These are phyloP conservation scores for Campylorhamphus procurvoides DNA, from an alignment of 2,113 vertebrate species.

Conservation along the genomic window DNA sequence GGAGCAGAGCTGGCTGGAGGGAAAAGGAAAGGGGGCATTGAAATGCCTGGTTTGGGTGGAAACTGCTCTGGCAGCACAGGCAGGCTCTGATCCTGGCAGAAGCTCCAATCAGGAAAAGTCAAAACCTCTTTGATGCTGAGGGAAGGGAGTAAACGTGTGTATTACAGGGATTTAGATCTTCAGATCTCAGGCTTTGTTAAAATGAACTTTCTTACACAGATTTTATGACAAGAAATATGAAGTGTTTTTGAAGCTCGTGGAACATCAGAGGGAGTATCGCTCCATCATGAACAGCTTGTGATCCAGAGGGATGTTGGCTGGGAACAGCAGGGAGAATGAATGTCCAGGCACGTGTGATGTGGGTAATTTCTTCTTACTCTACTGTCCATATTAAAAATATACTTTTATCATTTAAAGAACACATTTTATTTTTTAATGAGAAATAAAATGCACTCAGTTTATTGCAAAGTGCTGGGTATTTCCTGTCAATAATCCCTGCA, in stretches of 20 bases:
- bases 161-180: neutral
- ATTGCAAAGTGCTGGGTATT: neutral
- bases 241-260: constrained; percentile 88
- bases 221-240: constrained; percentile 92
- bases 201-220: constrained; percentile 65
- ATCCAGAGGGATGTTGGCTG: neutral
- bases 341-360: neutral
- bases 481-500: neutral
- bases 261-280: constrained; percentile 90
- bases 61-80: rapidly evolving
- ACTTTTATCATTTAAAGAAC: neutral
- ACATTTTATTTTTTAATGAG: neutral
- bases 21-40: neutral
- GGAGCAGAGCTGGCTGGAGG: too few species aligned
- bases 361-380: neutral
- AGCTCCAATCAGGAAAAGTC: neutral
- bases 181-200: neutral
- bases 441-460: constrained; percentile 26
- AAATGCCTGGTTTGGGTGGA: neutral
- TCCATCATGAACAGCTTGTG: constrained; percentile 80
- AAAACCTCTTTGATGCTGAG: neutral
- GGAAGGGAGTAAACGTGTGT: rapidly evolving
- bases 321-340: neutral
- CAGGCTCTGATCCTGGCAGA: rapidly evolving
- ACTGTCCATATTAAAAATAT: neutral